Base-by-base conservation (phyloP, 2,113 vertebrate species). In the Girardinichthys multiradiatus region DNA sequence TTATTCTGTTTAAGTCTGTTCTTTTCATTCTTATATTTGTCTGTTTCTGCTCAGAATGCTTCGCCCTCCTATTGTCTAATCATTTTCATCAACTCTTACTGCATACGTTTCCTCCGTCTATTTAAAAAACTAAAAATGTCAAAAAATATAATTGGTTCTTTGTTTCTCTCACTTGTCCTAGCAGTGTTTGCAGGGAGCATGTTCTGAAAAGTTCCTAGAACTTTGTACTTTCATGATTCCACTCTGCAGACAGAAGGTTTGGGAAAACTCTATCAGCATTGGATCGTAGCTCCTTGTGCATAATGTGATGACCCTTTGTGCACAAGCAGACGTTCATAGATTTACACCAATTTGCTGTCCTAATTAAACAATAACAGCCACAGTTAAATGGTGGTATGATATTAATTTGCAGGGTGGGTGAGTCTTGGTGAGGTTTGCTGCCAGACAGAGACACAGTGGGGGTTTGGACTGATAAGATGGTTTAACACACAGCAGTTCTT, bases 351-450 rank as follows among this genome's bases (percentile, higher is more conserved):
- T 59, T 59, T 59, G 57, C 28, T 29, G 27, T 28, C 4, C 48
- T 28, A 59, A 29, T 33, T 35, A 63, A 24, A 63, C 54, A 63
- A 48, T 8, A 60, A 31, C 59, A 48, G 10, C 24, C 57, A 0
- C 62, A 48, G 92, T 90, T 80, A 87, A 87, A 59, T 2, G 60
- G 37, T 74, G 87, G 86, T 79, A 88, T 90, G 91, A 80, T 68
- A 81, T 79, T 76, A 78, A 66, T 93, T 79, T 81, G 67, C 61
- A 74, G 24, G 24, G 89, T 84, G 83, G 80, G 87, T 71, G 70
- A 59, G 64, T 6, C 72, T 67, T 21, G 54, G 79, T 65, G 58
- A 65, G 24, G 60, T 81, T 82, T 74, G 57, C 74, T 74, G 76
- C 72, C 82, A 75, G 58, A 7, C 29, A 21, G 33, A 57, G 37